Evolutionary conservation across 1,140 invertebrate species (phyloP), one percentile per base, ranked within the genome.

Genomic region (Pseudomyrmex flavicornis): DNA sequence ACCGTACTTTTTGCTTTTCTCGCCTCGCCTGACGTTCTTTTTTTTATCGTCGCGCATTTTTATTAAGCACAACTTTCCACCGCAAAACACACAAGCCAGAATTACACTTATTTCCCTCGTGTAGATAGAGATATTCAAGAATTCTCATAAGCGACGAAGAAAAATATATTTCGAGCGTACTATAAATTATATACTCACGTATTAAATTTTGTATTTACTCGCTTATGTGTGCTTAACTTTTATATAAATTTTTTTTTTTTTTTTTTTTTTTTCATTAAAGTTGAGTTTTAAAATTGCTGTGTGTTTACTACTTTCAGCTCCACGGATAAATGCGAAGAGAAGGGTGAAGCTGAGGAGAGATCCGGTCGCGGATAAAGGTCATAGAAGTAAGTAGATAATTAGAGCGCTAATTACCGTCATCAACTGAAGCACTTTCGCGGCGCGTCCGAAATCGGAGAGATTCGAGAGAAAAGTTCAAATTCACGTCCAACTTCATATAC

Each of bases 281-380:
- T 15, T 7, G 48, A 75, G 22, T 63, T 12, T 65, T 50, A 15
- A 70, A 13, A 0, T 22, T 58, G 46, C 17, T 44, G 2, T 66
- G n/a, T 48, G 66, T 72, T 74, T 88, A 77, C 50, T 83, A 48
- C 15, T 93, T 94, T 95, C 96, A 93, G 96, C 95, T 59, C 94
- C 95, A 73, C 94, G 96, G 86, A 94, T 95, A 75, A 96, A 96
- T 90, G 94, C 97, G 59, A 97, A 97, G 86, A 95, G 96, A 84
- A 96, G 96, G 88, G 96, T 98, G 46, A 95, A 97, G 17, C 94
- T 98, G 26, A 95, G 97, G 73, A 95, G 97, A 85, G 97, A 98
- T 94, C 96, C 97, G 7, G 95, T 96, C 56, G 88, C 91, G 46
- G 97, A 98, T 92, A 97, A 97, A 93, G 97, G 97, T 46, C 97